phyloP scores from a whole-genome alignment of 2,888 invertebrate genomes.

The Himalopsyche japonica region DNA sequence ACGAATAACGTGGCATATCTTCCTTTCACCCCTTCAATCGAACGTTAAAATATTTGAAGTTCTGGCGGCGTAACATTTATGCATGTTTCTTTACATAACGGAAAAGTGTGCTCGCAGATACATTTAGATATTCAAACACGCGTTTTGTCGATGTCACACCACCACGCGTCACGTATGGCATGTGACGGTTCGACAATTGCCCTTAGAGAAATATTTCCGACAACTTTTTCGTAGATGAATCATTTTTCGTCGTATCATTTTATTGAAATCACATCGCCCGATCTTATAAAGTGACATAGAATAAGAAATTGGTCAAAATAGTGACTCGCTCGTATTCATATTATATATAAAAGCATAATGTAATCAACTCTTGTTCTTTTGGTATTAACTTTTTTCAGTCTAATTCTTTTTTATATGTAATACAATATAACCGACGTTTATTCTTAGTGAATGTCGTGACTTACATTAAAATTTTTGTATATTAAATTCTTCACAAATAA shows the following conservation, averaged over 20 bases:
- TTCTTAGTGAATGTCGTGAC: too few relatives aligned
- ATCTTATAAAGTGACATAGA: background rate
- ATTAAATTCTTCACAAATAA: too few relatives aligned
- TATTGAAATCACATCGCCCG: background rate
- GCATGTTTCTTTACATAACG: background rate
- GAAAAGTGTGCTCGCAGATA: background rate
- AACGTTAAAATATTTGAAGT: conserved; percentile 1
- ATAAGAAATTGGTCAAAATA: too few relatives aligned
- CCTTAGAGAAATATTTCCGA: background rate
- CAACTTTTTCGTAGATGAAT: background rate
- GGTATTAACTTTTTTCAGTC: too few relatives aligned
- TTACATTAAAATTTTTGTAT: too few relatives aligned
- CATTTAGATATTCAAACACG: conserved; percentile 3
- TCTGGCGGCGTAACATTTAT: conserved; percentile 1
- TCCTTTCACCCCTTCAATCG: background rate
- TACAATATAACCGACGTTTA: too few relatives aligned
- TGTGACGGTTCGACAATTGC: conserved; percentile 8
- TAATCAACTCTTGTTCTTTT: too few relatives aligned
- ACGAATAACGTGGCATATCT: background rate
- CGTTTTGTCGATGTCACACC: conserved; percentile 1
- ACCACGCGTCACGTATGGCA: background rate
- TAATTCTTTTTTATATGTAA: too few relatives aligned
- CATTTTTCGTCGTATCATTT: background rate
- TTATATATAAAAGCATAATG: too few relatives aligned
- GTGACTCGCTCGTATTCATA: too few relatives aligned